A percentile compares a stretch with the other conserved stretches of the same genome.
These are phyloP conservation scores for Mus minutoides DNA, from an alignment of 2,797 vertebrate species.

Conservation along the genomic window DNA sequence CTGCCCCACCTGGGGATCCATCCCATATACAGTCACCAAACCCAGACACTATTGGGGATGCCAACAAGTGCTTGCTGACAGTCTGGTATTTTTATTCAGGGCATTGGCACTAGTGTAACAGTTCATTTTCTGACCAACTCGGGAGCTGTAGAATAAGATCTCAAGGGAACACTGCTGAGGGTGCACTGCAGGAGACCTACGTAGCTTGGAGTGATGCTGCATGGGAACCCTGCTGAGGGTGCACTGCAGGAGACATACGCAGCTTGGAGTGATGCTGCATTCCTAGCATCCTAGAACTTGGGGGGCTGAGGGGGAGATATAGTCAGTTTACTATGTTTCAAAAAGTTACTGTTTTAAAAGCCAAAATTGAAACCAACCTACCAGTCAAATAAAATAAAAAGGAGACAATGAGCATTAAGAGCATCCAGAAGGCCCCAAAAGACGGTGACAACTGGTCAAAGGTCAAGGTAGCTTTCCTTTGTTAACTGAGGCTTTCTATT, in stretches of 20 bases:
- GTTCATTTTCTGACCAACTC: background rate
- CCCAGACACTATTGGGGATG: too few species aligned
- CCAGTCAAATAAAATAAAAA: background rate
- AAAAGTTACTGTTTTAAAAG: background rate
- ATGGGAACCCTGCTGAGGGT: background rate
- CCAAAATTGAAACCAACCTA: background rate
- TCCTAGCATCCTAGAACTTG: background rate
- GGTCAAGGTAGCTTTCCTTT: background rate
- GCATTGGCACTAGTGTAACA: background rate
- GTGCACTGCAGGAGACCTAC: background rate
- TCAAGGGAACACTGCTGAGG: background rate
- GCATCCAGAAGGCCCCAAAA: background rate
- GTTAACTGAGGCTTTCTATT: background rate
- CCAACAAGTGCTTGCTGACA: too few species aligned
- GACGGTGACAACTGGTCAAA: background rate
- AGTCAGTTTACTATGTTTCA: background rate
- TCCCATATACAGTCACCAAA: too few species aligned
- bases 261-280: background rate
- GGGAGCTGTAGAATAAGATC: background rate
- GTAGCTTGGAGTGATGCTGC: background rate
- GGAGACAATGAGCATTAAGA: background rate
- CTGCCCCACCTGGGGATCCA: too few species aligned
- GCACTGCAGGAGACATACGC: background rate
- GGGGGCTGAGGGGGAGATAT: background rate
- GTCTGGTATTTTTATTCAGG: background rate